A percentile compares a stretch with the other conserved stretches of the same genome.
Evolutionary conservation across 2,797 vertebrate genomes (phyloP).

Genomic region (Leptatherina wallacei): DNA sequence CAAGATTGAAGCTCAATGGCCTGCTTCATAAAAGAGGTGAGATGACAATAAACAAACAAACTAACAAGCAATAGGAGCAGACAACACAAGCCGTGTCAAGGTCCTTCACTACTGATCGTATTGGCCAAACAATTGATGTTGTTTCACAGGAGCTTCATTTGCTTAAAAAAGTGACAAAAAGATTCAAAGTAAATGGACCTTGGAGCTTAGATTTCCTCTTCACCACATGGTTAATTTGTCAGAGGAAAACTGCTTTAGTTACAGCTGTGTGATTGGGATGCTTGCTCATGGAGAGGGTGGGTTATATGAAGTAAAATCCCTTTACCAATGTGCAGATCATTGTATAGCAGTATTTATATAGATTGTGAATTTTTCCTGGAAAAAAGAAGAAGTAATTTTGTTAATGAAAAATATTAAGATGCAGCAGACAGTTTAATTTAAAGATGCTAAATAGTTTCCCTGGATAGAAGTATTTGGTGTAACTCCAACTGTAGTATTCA

Average conservation of each 20-base stretch:
- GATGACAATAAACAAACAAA: background rate
- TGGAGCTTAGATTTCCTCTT: conserved; percentile 15
- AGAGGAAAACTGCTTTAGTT: background rate
- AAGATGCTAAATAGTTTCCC: background rate
- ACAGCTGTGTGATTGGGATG: conserved; percentile 4
- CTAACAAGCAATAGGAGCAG: background rate
- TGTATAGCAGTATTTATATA: background rate
- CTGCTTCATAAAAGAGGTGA: background rate
- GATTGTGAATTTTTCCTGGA: background rate
- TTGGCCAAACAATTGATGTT: background rate
- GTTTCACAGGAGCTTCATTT: background rate
- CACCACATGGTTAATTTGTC: background rate
- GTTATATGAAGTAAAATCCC: background rate
- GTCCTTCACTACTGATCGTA: background rate
- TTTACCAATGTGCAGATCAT: background rate
- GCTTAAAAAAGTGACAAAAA: background rate
- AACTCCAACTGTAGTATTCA: background rate
- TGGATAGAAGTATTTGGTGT: background rate
- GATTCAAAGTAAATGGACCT: background rate
- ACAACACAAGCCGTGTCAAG: background rate
- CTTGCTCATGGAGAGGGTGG: background rate
- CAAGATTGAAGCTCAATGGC: background rate
- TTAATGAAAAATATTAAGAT: background rate
- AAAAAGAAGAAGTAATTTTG: background rate
- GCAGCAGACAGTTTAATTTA: background rate